Conservation (phyloP, 2,888 invertebrate species). For the Caenorhabditis sp. region DNA sequence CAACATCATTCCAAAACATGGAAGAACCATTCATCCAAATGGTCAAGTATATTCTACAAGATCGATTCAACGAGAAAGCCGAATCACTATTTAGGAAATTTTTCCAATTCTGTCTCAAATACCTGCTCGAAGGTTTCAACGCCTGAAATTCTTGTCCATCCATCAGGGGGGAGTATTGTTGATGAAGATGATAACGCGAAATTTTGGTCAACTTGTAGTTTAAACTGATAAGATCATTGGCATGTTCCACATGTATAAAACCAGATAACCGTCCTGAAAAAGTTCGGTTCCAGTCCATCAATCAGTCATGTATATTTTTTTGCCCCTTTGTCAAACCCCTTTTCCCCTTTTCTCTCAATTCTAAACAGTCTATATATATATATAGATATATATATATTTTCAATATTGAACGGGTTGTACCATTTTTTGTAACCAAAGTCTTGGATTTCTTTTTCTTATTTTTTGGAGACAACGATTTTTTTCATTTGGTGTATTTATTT, state of each 20-base stretch:
- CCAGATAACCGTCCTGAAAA: too few species aligned
- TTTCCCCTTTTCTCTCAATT: background rate
- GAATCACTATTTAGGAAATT: constrained; percentile 71
- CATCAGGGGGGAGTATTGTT: too few species aligned
- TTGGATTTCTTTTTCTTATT: background rate
- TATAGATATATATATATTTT: too few species aligned
- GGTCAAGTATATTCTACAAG: constrained; percentile 66
- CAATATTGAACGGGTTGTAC: background rate
- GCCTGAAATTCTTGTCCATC: background rate
- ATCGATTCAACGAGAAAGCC: constrained; percentile 72
- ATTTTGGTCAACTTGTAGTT: too few species aligned
- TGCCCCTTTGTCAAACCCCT: background rate
- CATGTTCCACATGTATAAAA: too few species aligned
- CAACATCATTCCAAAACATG: constrained; percentile 70
- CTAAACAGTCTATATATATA: too few species aligned
- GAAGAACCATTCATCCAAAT: constrained; percentile 73
- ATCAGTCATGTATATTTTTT: background rate
- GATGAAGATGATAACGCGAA: too few species aligned
- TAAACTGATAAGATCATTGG: too few species aligned
- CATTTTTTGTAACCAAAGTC: background rate
- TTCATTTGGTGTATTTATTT: background rate
- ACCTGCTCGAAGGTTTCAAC: constrained; percentile 68
- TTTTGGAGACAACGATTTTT: background rate
- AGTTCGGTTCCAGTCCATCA: too few species aligned
- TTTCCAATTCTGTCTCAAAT: constrained; percentile 71